Evolutionary conservation across 2,113 vertebrate species (phyloP).

Genomic region (Melospiza georgiana): DNA sequence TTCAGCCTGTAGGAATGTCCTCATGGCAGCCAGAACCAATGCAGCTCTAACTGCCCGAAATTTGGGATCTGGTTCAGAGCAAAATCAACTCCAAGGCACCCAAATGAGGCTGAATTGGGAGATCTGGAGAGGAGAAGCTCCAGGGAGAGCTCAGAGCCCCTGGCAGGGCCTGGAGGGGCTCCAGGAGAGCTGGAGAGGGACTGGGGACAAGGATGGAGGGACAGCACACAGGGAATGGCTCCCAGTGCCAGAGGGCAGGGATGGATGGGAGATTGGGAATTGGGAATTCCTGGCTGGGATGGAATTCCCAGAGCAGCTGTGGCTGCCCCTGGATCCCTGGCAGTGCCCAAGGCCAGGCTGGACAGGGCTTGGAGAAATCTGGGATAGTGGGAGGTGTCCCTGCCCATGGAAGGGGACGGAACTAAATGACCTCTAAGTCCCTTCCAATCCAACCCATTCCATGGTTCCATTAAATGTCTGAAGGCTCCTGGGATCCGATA

Average conservation of each 20-base stretch:
- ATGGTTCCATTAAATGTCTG: background rate
- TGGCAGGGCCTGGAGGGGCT: background rate
- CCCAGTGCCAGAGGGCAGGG: background rate
- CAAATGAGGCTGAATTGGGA: background rate
- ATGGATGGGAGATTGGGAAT: background rate
- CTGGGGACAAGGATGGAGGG: background rate
- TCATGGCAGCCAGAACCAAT: background rate
- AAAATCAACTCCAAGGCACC: background rate
- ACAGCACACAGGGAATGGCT: background rate
- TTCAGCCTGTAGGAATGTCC: background rate
- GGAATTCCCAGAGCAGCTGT: background rate
- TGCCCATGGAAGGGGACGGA: background rate
- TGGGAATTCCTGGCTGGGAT: too few relatives aligned
- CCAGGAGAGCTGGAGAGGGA: background rate
- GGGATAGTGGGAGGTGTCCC: background rate
- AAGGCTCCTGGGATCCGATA: background rate
- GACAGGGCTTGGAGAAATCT: accelerated
- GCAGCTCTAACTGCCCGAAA: background rate
- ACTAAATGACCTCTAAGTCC: background rate
- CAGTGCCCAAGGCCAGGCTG: accelerated
- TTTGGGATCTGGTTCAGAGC: background rate
- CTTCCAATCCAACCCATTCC: background rate
- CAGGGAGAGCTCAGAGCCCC: background rate
- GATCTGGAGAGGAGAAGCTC: background rate
- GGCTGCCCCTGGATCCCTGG: background rate